These are phyloP conservation scores for Patiria miniata DNA, from an alignment of 35 echinoderm and acorn worm genomes.

Conservation along the genomic window DNA sequence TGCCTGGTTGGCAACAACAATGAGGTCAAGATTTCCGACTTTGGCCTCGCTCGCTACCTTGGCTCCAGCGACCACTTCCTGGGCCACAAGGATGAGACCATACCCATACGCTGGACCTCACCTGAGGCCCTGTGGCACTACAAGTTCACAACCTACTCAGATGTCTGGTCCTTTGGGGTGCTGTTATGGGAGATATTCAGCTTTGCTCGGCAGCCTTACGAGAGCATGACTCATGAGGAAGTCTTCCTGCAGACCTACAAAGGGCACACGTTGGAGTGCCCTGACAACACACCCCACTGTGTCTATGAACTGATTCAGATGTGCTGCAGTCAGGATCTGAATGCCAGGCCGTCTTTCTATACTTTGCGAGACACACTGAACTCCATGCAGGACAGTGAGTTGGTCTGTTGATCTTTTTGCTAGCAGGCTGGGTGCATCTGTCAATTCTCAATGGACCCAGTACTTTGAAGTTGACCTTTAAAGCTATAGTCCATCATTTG, in stretches of 20 bases:
- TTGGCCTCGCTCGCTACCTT: constrained; percentile 90
- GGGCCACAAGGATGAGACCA: constrained; percentile 75
- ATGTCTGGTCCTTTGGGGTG: constrained; percentile 94
- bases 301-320: constrained; percentile 69
- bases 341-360: constrained; percentile 69
- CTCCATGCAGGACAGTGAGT: constrained; percentile 33
- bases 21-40: constrained; percentile 95
- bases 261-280: constrained; percentile 61
- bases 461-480: too few species aligned
- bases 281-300: constrained; percentile 69
- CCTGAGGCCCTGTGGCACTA: constrained; percentile 92
- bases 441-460: too few species aligned
- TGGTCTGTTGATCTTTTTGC: not conserved
- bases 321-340: constrained; percentile 64
- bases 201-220: constrained; percentile 88
- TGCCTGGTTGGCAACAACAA: constrained; percentile 76
- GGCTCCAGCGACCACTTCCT: constrained; percentile 62
- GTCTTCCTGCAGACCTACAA: constrained; percentile 81
- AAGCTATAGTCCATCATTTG: too few species aligned
- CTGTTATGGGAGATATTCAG: constrained; percentile 93
- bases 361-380: constrained; percentile 49
- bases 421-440: too few species aligned
- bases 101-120: constrained; percentile 93
- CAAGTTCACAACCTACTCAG: constrained; percentile 74
- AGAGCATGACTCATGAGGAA: constrained; percentile 73